Base-by-base conservation (phyloP, 1,140 invertebrate species). In the Drosophila nigrodunni region DNA sequence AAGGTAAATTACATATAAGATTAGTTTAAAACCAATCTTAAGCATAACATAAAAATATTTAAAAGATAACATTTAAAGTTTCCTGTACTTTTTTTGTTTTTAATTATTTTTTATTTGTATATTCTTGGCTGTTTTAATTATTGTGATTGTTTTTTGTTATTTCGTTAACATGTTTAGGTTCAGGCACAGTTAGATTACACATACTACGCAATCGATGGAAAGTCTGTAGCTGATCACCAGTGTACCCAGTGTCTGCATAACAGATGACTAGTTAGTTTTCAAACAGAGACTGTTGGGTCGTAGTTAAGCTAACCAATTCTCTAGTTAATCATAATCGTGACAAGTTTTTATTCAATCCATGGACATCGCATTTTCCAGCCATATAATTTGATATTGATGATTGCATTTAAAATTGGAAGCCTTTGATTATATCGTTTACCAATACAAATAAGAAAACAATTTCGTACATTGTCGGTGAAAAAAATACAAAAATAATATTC, bases 351-450 rank as follows among this genome's bases (percentile, higher is more conserved):
- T 6, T 69, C 7, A 43, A 44, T 49, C 30, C 7, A 47, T 13
- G 52, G 18, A 44, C 34, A 30, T 9, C 1, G 8, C 57, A 60
- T 44, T 39, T 37, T 8, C 11, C 43, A 41, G 25, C 37, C 54
- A 55, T 59, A 37, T 34, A 11, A 34, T 37, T 47, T 65, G 67
- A 64, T 64, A 64, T 37, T 82, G 44, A 49, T 72, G 78, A 87
- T 87, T 87, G 82, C 82, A 72, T 75, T 77, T 21, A 52, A 41
- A 57, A 41, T 68, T 76, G 68, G 70, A 86, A 86, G 75, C 71
- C 75, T 72, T 46, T 77, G 54, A 68, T 71, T 65, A 66, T 30
- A 57, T 66, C 13, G 50, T 72, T 6, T 65, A 69, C 46, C 30
- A 34, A 67, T 35, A 39, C 7, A 59, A 43, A 6, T 4, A 13